Conservation (phyloP, 1,140 invertebrate species). For the Babylonia areolata region DNA sequence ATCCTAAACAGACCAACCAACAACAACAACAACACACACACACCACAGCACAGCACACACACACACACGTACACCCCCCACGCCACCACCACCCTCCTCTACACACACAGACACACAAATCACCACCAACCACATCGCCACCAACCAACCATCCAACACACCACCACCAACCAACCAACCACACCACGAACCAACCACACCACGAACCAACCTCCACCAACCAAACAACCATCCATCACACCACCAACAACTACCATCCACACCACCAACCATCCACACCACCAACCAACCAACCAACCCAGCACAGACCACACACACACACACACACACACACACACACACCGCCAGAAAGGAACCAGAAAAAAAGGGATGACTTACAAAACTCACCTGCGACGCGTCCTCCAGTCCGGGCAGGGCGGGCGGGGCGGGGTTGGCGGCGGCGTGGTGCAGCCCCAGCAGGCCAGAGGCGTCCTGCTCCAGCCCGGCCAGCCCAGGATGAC, state of each 20-base stretch:
- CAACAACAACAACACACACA: background rate
- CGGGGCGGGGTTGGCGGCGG: conserved; percentile 73
- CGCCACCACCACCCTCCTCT: no score
- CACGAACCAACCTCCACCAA: background rate
- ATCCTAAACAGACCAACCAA: no score
- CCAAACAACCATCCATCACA: background rate
- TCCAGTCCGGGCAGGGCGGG: conserved; percentile 81
- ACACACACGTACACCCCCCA: background rate
- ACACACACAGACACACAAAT: background rate
- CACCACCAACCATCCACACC: no score
- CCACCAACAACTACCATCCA: background rate
- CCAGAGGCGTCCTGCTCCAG: conserved; percentile 75
- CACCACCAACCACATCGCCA: no score
- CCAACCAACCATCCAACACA: no score
- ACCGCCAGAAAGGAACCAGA: background rate
- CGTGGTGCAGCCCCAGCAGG: conserved; percentile 47
- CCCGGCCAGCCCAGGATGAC: conserved; percentile 78
- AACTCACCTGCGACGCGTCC: conserved; percentile 80
- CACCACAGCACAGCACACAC: conserved; percentile 4
- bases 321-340: background rate
- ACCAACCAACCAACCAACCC: no score
- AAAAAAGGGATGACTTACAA: background rate
- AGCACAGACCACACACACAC: no score
- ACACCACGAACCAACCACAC: background rate
- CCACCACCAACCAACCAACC: background rate